Evolutionary conservation across 2,113 vertebrate species (phyloP).

Genomic region (Jaculus jaculus): DNA sequence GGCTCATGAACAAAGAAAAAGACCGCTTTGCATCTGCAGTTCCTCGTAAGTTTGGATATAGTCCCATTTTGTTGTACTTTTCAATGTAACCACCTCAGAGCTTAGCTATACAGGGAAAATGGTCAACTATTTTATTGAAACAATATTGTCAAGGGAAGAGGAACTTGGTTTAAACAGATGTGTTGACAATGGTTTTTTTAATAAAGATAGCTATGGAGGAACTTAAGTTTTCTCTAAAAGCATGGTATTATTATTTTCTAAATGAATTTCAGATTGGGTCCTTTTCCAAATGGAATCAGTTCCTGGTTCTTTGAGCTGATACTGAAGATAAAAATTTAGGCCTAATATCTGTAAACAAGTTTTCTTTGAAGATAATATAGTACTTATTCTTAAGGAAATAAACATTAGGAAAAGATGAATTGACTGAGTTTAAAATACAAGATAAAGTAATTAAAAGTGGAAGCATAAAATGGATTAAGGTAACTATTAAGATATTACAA

Average conservation of each 20-base stretch:
- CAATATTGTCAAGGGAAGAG: not conserved
- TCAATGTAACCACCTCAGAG: not conserved
- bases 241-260: constrained; percentile 22
- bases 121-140: constrained; percentile 18
- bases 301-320: constrained; percentile 43
- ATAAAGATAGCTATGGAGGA: constrained; percentile 36
- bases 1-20: constrained; percentile 91
- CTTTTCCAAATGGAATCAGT: constrained; percentile 5
- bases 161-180: constrained; percentile 32
- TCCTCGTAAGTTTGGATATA: constrained; percentile 88
- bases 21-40: constrained; percentile 94
- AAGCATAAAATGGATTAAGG: constrained; percentile 3
- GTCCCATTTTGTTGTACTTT: constrained; percentile 51
- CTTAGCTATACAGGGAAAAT: not conserved
- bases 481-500: constrained; percentile 11
- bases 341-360: constrained; percentile 34
- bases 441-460: constrained; percentile 31
- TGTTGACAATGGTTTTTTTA: constrained; percentile 5
- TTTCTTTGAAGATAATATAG: constrained; percentile 31
- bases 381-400: constrained; percentile 25
- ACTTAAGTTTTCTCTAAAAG: not conserved
- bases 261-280: constrained; percentile 43
- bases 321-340: constrained; percentile 35
- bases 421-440: constrained; percentile 27
- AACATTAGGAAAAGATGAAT: constrained; percentile 11